phyloP scores from a whole-genome alignment of 2,888 invertebrate species.

The Drosophila mercatorum region DNA sequence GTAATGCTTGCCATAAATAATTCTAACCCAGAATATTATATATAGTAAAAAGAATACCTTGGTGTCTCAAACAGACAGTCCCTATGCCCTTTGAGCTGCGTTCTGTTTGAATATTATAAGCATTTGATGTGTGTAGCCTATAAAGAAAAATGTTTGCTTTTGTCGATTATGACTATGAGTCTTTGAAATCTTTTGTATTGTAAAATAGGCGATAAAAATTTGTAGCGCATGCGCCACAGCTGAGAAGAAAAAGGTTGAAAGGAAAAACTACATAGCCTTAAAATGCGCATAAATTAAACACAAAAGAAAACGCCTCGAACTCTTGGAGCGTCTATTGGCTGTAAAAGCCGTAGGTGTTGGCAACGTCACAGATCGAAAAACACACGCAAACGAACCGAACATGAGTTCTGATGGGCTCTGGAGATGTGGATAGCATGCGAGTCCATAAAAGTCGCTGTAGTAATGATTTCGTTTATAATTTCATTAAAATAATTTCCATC shows the following conservation, averaged over 20 bases:
- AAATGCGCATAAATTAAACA: constrained; percentile 65
- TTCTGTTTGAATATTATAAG: constrained; percentile 29
- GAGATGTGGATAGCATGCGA: constrained; percentile 17
- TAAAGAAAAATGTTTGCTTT: constrained; percentile 57
- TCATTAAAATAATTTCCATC: constrained; percentile 55
- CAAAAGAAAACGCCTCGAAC: constrained; percentile 42
- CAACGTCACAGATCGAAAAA: constrained; percentile 49
- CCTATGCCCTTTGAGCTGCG: background rate
- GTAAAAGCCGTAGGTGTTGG: constrained; percentile 66
- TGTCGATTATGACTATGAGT: constrained; percentile 52
- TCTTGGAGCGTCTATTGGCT: constrained; percentile 13
- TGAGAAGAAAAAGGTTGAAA: background rate
- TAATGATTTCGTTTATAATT: constrained; percentile 62
- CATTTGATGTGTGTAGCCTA: constrained; percentile 46
- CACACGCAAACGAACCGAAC: background rate
- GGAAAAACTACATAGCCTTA: constrained; percentile 25
- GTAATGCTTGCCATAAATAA: too few relatives aligned
- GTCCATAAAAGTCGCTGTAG: constrained; percentile 56
- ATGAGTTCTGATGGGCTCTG: constrained; percentile 15
- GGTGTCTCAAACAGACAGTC: background rate
- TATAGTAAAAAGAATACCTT: background rate
- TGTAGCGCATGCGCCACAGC: constrained; percentile 70
- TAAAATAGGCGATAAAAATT: constrained; percentile 36
- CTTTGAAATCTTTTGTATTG: constrained; percentile 33
- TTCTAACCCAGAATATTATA: background rate